These are phyloP conservation scores for Parambassis ranga DNA, from an alignment of 2,797 vertebrate genomes.

Conservation along the genomic window DNA sequence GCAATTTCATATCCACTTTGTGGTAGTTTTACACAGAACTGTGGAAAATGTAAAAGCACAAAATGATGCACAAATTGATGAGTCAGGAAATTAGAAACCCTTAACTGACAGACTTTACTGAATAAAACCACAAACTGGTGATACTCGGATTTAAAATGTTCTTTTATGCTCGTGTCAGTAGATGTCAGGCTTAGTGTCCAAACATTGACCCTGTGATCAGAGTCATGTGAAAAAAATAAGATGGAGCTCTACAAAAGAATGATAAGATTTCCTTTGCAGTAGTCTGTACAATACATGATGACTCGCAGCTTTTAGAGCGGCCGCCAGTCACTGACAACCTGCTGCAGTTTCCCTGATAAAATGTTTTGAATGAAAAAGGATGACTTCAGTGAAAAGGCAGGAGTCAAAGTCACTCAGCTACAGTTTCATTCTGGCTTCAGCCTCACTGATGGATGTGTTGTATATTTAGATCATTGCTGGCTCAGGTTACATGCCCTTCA, in stretches of 20 bases:
- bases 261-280: too few species aligned
- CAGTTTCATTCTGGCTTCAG: constrained; percentile 38
- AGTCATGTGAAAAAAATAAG: too few species aligned
- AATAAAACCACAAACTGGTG: not conserved
- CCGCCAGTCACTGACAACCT: not conserved
- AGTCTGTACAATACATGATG: not conserved
- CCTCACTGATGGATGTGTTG: constrained; percentile 31
- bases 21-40: not conserved
- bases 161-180: too few species aligned
- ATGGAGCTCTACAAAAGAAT: too few species aligned
- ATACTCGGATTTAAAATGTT: not conserved
- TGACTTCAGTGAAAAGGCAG: constrained; percentile 15
- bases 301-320: not conserved
- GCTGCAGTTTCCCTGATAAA: not conserved
- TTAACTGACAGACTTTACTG: not conserved
- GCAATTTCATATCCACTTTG: not conserved
- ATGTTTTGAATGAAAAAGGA: not conserved
- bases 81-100: not conserved
- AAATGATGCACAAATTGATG: not conserved
- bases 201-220: too few species aligned
- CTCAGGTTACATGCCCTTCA: constrained; percentile 50
- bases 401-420: constrained; percentile 35
- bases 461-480: constrained; percentile 56
- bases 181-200: too few species aligned
- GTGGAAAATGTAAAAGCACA: not conserved